Conservation (phyloP, 1,140 invertebrate species). For the Galleria mellonella region DNA sequence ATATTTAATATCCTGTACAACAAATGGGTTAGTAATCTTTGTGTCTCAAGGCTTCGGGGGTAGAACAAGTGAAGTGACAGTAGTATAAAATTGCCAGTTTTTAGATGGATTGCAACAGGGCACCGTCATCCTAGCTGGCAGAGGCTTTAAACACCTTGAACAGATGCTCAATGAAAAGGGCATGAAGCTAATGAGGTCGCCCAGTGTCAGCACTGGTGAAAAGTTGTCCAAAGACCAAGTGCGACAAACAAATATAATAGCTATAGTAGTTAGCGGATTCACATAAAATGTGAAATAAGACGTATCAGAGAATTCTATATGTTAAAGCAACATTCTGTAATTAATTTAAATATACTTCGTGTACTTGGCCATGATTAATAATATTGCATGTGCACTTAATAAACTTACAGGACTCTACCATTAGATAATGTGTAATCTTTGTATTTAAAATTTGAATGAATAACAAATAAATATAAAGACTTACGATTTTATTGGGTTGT, state of each 20-base stretch:
- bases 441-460: too few species aligned
- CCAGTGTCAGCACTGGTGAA: neutral
- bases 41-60: conserved; percentile 57
- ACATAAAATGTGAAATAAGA: conserved; percentile 13
- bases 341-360: conserved; percentile 30
- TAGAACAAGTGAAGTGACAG: conserved; percentile 34
- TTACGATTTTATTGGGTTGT: too few species aligned
- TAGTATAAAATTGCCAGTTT: conserved; percentile 40
- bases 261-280: conserved; percentile 1
- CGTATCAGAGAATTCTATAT: conserved; percentile 46
- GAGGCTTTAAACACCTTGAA: conserved; percentile 4
- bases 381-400: conserved; percentile 23
- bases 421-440: too few species aligned
- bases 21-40: conserved; percentile 59
- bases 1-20: conserved; percentile 55
- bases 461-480: too few species aligned
- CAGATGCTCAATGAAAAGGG: neutral
- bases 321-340: conserved; percentile 38
- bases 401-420: conserved; percentile 11
- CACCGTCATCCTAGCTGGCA: neutral
- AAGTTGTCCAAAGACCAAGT: conserved; percentile 3
- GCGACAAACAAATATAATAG: neutral
- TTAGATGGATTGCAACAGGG: conserved; percentile 11
- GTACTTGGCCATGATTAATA: conserved; percentile 29
- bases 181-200: neutral